A percentile compares a stretch with the other conserved stretches of the same genome.
phyloP scores from a whole-genome alignment of 2,888 invertebrate species.

The Clistopyga incitator region DNA sequence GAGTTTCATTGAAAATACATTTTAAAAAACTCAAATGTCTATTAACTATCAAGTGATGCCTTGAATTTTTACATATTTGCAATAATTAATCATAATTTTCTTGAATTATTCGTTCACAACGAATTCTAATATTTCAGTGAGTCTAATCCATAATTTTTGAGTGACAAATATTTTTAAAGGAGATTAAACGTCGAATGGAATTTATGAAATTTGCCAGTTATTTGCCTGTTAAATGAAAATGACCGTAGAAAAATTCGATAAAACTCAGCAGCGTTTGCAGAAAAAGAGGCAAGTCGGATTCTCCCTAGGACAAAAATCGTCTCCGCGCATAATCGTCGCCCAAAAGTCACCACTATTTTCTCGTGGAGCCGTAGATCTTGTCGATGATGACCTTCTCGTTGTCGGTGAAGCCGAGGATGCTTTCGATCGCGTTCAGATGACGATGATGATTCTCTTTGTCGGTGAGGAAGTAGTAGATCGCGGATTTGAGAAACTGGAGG shows the following conservation, averaged over 20 bases:
- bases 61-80: background rate
- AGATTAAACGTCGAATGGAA: too few relatives aligned
- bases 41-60: background rate
- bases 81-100: too few relatives aligned
- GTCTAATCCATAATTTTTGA: too few relatives aligned
- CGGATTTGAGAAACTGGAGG: constrained; percentile 96
- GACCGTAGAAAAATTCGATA: background rate
- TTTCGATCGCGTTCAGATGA: constrained; percentile 95
- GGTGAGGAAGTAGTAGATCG: constrained; percentile 96
- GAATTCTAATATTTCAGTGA: too few relatives aligned
- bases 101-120: too few relatives aligned
- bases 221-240: background rate
- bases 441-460: constrained; percentile 95
- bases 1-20: background rate
- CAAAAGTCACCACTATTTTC: constrained; percentile 75
- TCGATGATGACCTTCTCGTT: constrained; percentile 92
- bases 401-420: constrained; percentile 95
- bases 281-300: background rate
- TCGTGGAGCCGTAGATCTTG: constrained; percentile 83
- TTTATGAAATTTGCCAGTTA: background rate
- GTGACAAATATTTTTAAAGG: too few relatives aligned
- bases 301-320: background rate
- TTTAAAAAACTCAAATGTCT: background rate
- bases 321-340: background rate
- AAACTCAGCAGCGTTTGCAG: constrained; percentile 5